Base-by-base conservation (phyloP, 2,888 invertebrate genomes). In the Hemicrepidius hirtus region DNA sequence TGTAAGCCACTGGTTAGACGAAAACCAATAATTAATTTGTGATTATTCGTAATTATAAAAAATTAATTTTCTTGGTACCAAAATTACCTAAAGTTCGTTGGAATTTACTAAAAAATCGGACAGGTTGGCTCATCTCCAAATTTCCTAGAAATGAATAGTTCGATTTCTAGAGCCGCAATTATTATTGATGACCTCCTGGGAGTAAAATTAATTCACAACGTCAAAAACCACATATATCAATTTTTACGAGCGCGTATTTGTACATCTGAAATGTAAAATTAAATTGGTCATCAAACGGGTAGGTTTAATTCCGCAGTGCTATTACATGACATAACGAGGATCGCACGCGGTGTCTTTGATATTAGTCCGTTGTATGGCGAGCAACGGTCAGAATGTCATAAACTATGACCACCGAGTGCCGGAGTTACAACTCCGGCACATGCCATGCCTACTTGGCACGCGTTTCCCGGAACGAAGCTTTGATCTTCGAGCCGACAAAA, bases 341-440 rank as follows among this genome's bases (percentile, higher is more conserved):
- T 74, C 70, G 66, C 69, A 63, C 70, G 73, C 73, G 73, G 68
- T 37, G 64, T 73, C 74, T 71, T 71, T 71, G 71, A 71, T 71
- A 67, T 62, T 65, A 59, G 40, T 53, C 28, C 28, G 49, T 57
- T 32, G 46, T 59, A 68, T 49, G 59, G 41, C 63, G 80, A 80
- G 80, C 81, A 82, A 80, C 77, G 79, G 78, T 75, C 81, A 81
- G 82, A 81, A 82, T 81, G 82, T 82, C 82, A 80, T 83, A 83
- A 83, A 83, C 81, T 83, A 82, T 82, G 82, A 81, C 81, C 82
- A 76, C 75, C 74, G 65, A 71, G 75, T 75, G 78, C 57, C 41
- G 50, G 46, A 72, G 62, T 68, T 72, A 73, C 75, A 73, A 68
- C 75, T 74, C 73, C 60, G 78, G 80, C 80, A 80, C 79, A 81